A percentile compares a stretch with the other conserved stretches of the same genome.
Evolutionary conservation across 1,140 invertebrate species (phyloP).

Genomic region (Euura lappo): DNA sequence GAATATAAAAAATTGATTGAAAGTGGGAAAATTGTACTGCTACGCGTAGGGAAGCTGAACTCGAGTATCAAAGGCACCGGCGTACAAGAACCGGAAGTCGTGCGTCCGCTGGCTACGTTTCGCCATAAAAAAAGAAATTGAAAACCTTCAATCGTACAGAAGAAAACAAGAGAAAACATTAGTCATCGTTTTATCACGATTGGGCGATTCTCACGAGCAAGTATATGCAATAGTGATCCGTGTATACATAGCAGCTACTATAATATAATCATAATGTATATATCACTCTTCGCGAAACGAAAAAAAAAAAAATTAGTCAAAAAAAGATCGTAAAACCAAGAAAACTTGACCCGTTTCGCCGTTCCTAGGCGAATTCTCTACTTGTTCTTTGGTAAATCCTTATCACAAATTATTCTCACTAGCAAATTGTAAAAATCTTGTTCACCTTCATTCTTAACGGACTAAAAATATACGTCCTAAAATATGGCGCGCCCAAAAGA

Average conservation of each 20-base stretch:
- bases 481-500: too few relatives aligned
- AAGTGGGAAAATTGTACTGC: too few relatives aligned
- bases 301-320: constrained; percentile 28
- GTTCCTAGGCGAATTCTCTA: constrained; percentile 2
- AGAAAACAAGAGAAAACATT: too few relatives aligned
- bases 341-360: constrained; percentile 9
- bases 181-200: too few relatives aligned
- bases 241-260: too few relatives aligned
- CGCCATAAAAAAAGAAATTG: too few relatives aligned
- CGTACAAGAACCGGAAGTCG: constrained; percentile 34
- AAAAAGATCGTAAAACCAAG: constrained; percentile 18
- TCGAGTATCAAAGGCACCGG: constrained; percentile 47
- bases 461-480: too few relatives aligned
- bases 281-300: constrained; percentile 17
- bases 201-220: too few relatives aligned
- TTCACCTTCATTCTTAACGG: too few relatives aligned
- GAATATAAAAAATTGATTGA: too few relatives aligned
- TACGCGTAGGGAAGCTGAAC: constrained; percentile 32
- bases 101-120: background rate
- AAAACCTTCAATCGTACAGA: too few relatives aligned
- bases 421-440: constrained; percentile 30
- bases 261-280: background rate
- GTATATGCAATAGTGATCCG: too few relatives aligned
- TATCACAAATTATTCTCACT: constrained; percentile 59
- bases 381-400: constrained; percentile 50